phyloP scores from a whole-genome alignment of 1,140 invertebrate genomes.

The Sminthurides bifidus region DNA sequence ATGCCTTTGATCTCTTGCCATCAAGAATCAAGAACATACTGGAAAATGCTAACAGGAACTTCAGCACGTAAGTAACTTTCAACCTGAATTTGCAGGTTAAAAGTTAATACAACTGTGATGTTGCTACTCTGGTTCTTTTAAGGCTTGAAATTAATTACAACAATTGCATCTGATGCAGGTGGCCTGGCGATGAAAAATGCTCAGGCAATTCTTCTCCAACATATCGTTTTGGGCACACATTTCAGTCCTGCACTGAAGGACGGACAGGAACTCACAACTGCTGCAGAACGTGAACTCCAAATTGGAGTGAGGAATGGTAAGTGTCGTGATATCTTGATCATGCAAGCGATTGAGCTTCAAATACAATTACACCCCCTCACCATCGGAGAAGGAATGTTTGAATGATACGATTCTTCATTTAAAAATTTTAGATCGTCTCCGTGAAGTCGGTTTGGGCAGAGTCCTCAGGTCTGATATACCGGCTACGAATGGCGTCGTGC shows the following conservation, averaged over 20 bases:
- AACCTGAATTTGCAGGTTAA: background rate
- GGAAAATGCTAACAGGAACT: slow-evolving; percentile 17
- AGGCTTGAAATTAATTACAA: background rate
- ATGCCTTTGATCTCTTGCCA: slow-evolving; percentile 29
- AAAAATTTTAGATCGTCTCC: slow-evolving; percentile 24
- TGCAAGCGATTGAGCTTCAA: no score
- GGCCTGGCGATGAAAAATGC: slow-evolving; percentile 16
- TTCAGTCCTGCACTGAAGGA: slow-evolving; percentile 31
- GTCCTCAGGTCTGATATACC: slow-evolving; percentile 31
- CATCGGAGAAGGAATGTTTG: background rate
- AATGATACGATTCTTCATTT: background rate
- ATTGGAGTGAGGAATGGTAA: slow-evolving; percentile 31
- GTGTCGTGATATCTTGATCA: no score
- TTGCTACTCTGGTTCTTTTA: no score
- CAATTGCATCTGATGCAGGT: slow-evolving; percentile 8
- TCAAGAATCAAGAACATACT: slow-evolving; percentile 20
- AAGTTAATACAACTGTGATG: background rate
- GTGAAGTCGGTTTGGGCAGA: slow-evolving; percentile 30
- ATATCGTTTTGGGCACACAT: slow-evolving; percentile 30
- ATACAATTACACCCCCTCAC: background rate
- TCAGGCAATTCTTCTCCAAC: slow-evolving; percentile 27
- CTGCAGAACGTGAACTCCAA: slow-evolving; percentile 29
- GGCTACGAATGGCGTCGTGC: slow-evolving; percentile 32
- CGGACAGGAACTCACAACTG: slow-evolving; percentile 31
- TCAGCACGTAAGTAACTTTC: slow-evolving; percentile 19